Conservation (phyloP, 2,113 vertebrate genomes). For the Mola mola region DNA sequence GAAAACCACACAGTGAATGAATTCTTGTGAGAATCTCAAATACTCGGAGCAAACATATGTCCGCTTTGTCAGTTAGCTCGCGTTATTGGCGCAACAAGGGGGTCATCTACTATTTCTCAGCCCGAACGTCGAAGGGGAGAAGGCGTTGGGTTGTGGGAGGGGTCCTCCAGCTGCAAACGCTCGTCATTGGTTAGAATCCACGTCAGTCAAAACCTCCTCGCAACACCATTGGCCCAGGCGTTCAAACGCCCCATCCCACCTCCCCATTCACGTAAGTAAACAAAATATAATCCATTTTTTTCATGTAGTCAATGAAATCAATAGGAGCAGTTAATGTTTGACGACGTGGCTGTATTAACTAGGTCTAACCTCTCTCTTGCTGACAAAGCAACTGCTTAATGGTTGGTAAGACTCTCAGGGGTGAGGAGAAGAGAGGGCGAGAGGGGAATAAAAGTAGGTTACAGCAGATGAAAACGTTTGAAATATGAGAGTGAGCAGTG, state of each 20-base stretch:
- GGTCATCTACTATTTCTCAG: constrained; percentile 34
- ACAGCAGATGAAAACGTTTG: background rate
- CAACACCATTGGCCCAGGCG: constrained; percentile 32
- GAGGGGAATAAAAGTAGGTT: background rate
- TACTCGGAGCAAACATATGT: background rate
- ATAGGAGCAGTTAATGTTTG: constrained; percentile 41
- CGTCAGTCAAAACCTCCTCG: constrained; percentile 15
- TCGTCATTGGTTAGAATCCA: constrained; percentile 42
- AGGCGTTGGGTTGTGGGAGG: constrained; percentile 43
- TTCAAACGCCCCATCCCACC: constrained; percentile 1
- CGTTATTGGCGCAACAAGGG: constrained; percentile 1
- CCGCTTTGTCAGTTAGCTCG: constrained; percentile 5
- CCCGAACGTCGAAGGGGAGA: constrained; percentile 15
- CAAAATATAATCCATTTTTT: constrained; percentile 44
- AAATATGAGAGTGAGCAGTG: background rate
- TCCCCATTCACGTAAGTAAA: constrained; percentile 61
- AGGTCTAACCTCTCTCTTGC: background rate
- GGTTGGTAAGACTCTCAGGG: background rate
- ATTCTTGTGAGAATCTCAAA: background rate
- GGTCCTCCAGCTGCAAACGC: constrained; percentile 48
- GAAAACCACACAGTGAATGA: constrained; percentile 1
- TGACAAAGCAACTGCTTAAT: background rate
- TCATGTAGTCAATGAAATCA: background rate
- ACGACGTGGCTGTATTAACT: background rate
- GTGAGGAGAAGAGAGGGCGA: fast-evolving